These are phyloP conservation scores for Tortrix viridana DNA, from an alignment of 2,888 invertebrate species.

Conservation along the genomic window DNA sequence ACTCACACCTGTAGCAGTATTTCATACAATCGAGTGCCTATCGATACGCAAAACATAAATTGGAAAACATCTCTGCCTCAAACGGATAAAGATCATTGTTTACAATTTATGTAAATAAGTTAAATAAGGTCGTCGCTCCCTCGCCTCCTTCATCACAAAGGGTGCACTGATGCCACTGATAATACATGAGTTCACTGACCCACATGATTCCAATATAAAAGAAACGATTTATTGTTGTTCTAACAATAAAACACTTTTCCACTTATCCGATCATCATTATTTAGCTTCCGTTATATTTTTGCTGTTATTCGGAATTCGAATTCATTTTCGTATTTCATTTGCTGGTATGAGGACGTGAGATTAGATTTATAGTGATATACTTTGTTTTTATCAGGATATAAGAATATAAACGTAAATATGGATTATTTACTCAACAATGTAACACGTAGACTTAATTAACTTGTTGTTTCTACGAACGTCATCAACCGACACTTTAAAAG, in stretches of 20 bases:
- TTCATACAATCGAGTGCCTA: too few species aligned
- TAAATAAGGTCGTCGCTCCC: constrained; percentile 22
- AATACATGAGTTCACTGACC: constrained; percentile 42
- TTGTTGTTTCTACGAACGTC: too few species aligned
- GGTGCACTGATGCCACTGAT: constrained; percentile 23
- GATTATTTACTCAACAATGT: too few species aligned
- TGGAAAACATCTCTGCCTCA: constrained; percentile 9
- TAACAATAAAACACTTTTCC: constrained; percentile 40
- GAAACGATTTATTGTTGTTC: constrained; percentile 36
- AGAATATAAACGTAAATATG: too few species aligned
- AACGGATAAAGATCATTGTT: constrained; percentile 18
- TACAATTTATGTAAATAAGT: constrained; percentile 24
- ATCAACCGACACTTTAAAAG: too few species aligned
- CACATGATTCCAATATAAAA: constrained; percentile 29
- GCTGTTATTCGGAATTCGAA: constrained; percentile 39
- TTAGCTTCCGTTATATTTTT: constrained; percentile 38
- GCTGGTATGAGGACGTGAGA: background rate
- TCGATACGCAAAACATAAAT: constrained; percentile 6
- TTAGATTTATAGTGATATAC: too few species aligned
- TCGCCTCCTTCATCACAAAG: constrained; percentile 22
- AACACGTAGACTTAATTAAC: too few species aligned
- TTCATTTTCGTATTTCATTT: background rate
- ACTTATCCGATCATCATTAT: constrained; percentile 38
- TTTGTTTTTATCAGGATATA: too few species aligned
- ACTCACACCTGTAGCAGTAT: too few species aligned